Evolutionary conservation across 2,113 vertebrate genomes (phyloP).

Genomic region (Thunnus thynnus): DNA sequence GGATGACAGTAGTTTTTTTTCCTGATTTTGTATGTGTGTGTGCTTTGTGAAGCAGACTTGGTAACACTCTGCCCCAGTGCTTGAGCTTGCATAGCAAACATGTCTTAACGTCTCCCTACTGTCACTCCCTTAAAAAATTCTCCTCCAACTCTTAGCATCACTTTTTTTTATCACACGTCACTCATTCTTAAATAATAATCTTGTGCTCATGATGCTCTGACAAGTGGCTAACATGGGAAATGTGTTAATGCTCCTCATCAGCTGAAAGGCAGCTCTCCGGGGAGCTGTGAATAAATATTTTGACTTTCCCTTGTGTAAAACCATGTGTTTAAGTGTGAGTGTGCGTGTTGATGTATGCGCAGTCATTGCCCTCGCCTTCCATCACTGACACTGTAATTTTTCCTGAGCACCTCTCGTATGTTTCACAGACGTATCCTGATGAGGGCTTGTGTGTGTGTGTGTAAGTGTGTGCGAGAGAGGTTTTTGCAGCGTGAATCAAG

Average conservation of each 20-base stretch:
- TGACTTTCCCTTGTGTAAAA: slow-evolving; percentile 62
- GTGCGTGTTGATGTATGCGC: slow-evolving; percentile 50
- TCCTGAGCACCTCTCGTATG: slow-evolving; percentile 64
- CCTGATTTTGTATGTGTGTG: slow-evolving; percentile 6
- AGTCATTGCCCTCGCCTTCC: slow-evolving; percentile 30
- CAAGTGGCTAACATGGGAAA: slow-evolving; percentile 63
- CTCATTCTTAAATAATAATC: slow-evolving; percentile 62
- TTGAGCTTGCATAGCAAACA: slow-evolving; percentile 11
- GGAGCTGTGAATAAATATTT: slow-evolving; percentile 80
- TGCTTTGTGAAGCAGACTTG: slow-evolving; percentile 31
- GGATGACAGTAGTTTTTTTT: slow-evolving; percentile 41
- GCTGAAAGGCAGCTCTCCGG: slow-evolving; percentile 63
- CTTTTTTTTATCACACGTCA: slow-evolving; percentile 33
- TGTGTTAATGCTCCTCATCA: slow-evolving; percentile 62
- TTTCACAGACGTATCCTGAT: slow-evolving; percentile 60
- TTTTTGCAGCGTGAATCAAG: slow-evolving; percentile 54
- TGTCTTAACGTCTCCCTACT: slow-evolving; percentile 5
- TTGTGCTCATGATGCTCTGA: slow-evolving; percentile 25
- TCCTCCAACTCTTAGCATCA: slow-evolving; percentile 18
- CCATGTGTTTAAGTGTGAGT: slow-evolving; percentile 29
- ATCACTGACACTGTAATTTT: slow-evolving; percentile 58
- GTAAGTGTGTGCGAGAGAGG: background rate
- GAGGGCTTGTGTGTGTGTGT: background rate
- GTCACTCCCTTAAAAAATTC: slow-evolving; percentile 22
- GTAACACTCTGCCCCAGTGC: background rate